Evolutionary conservation across 2,888 invertebrate genomes (phyloP).

Genomic region (Apantesis nais): DNA sequence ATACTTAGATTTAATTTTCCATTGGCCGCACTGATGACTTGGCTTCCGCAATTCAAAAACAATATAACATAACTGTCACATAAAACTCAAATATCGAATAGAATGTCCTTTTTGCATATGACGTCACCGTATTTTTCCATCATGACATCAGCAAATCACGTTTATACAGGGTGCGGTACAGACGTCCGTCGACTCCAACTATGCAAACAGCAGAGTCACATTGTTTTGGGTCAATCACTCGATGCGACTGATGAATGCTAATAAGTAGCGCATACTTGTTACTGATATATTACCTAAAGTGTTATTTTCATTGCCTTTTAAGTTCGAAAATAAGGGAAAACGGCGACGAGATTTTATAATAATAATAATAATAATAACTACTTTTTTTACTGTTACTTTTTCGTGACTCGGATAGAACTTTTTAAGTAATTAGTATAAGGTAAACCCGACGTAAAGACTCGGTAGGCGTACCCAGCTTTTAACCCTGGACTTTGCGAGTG

Average conservation of each 20-base stretch:
- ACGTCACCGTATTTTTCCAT: background rate
- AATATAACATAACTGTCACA: background rate
- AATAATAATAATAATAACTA: too few species aligned
- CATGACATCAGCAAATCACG: constrained; percentile 11
- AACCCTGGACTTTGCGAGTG: background rate
- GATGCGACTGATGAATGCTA: constrained; percentile 29
- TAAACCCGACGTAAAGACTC: background rate
- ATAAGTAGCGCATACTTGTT: constrained; percentile 15
- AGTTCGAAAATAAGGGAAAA: background rate
- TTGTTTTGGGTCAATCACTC: constrained; percentile 56
- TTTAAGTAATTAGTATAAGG: background rate
- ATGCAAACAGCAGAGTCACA: constrained; percentile 53
- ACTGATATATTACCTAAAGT: background rate
- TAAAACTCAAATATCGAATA: background rate
- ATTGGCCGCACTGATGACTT: background rate
- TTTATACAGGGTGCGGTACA: constrained; percentile 8
- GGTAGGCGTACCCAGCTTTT: background rate
- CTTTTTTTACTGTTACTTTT: background rate
- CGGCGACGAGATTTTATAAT: background rate
- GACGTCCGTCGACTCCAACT: constrained; percentile 45
- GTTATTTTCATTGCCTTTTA: background rate
- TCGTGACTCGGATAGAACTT: background rate
- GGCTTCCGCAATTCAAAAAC: background rate
- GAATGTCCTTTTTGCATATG: background rate
- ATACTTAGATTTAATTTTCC: background rate